These are phyloP conservation scores for Carabus problematicus DNA, from an alignment of 2,888 invertebrate genomes.

Conservation along the genomic window DNA sequence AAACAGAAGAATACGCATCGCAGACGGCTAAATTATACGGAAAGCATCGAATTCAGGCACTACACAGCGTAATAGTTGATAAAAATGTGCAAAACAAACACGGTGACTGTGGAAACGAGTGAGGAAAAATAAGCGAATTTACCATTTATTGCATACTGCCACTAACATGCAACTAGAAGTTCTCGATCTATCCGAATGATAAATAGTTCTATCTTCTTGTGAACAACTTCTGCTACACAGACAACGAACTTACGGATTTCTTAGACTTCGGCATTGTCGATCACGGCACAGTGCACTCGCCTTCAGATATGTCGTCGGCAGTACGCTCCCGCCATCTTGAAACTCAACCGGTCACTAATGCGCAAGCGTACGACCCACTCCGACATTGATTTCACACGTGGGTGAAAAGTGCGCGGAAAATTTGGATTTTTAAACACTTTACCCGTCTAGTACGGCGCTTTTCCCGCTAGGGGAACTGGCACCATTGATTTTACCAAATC, in stretches of 20 bases:
- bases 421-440: slow-evolving; percentile 30
- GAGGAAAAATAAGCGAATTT: slow-evolving; percentile 35
- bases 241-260: slow-evolving; percentile 57
- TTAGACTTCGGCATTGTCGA: slow-evolving; percentile 58
- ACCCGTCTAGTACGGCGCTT: slow-evolving; percentile 2
- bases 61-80: slow-evolving; percentile 24
- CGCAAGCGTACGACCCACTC: slow-evolving; percentile 21
- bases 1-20: slow-evolving; percentile 16
- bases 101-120: slow-evolving; percentile 14
- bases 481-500: slow-evolving; percentile 27
- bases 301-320: slow-evolving; percentile 13
- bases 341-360: slow-evolving; percentile 13
- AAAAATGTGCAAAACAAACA: slow-evolving; percentile 31
- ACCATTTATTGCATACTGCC: slow-evolving; percentile 34
- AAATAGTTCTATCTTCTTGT: slow-evolving; percentile 16
- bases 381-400: slow-evolving; percentile 32
- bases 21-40: neutral
- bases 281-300: slow-evolving; percentile 1
- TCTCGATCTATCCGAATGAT: slow-evolving; percentile 4
- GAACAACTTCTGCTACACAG: slow-evolving; percentile 22
- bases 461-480: slow-evolving; percentile 12
- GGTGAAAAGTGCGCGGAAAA: slow-evolving; percentile 22
- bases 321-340: slow-evolving; percentile 36
- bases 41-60: slow-evolving; percentile 20
- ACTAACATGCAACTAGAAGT: slow-evolving; percentile 36